phyloP scores from a whole-genome alignment of 2,888 invertebrate species.

The Galeopsomyia nigrocyanea region DNA sequence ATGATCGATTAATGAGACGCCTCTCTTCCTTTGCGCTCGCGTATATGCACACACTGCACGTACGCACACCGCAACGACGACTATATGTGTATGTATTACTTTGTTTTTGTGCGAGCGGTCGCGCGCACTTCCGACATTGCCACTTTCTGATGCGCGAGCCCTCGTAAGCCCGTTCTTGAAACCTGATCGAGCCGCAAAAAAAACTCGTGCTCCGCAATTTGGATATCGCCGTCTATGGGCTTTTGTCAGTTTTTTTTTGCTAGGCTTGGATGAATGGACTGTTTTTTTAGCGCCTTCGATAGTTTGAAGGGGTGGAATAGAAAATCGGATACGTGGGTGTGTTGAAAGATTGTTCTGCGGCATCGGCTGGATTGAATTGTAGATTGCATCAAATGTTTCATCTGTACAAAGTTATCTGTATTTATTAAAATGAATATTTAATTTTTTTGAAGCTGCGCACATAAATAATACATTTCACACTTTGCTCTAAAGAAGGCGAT shows the following conservation, averaged over 20 bases:
- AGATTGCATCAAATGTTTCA: no score
- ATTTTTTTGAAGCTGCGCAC: no score
- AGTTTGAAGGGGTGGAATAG: no score
- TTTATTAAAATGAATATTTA: no score
- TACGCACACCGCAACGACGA: no score
- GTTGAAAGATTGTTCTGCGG: no score
- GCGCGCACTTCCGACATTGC: constrained; percentile 38
- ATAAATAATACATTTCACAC: no score
- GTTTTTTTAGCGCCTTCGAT: no score
- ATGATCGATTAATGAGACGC: constrained; percentile 46
- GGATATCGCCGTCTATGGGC: background rate
- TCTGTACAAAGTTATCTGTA: no score
- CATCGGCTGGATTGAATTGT: no score
- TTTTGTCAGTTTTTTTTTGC: background rate
- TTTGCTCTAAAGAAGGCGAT: no score
- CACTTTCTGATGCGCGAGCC: background rate
- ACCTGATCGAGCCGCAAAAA: constrained; percentile 46
- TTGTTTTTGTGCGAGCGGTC: constrained; percentile 7
- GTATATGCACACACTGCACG: background rate
- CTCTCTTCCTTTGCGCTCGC: background rate
- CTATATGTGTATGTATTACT: background rate
- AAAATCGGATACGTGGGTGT: no score
- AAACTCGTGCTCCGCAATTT: background rate
- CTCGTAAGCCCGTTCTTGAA: constrained; percentile 20
- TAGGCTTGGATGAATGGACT: background rate